Conservation (phyloP, 2,888 invertebrate species). For the Pristionchus entomophagus region DNA sequence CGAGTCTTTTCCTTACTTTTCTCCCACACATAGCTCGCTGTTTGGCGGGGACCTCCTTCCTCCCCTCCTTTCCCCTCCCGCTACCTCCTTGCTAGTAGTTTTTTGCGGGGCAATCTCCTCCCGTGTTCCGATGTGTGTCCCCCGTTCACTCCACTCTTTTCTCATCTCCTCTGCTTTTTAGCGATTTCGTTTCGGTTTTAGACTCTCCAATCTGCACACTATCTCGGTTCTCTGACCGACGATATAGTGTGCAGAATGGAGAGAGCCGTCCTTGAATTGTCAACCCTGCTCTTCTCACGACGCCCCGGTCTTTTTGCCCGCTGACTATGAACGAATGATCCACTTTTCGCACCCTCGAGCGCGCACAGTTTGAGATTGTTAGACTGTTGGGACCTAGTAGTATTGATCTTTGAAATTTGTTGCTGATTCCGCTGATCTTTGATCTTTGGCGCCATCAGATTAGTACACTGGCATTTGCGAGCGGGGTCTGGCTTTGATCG, state of each 20-base stretch:
- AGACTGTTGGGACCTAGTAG: neutral
- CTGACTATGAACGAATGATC: constrained; percentile 8
- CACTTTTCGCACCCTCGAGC: constrained; percentile 5
- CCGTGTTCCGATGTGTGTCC: neutral
- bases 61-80: neutral
- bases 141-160: neutral
- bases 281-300: constrained; percentile 1
- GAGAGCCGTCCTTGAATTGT: no score
- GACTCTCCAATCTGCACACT: no score
- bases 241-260: no score
- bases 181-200: no score
- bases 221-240: no score
- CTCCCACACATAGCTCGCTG: neutral
- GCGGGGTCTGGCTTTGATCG: neutral
- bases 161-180: no score
- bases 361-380: neutral
- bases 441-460: neutral
- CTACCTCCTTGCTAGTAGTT: neutral
- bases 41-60: neutral
- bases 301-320: neutral
- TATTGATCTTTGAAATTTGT: neutral
- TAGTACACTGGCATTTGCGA: constrained; percentile 5
- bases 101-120: neutral
- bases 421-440: neutral
- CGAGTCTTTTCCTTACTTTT: neutral